phyloP scores from a whole-genome alignment of 1,140 invertebrate genomes.

The Phocides pigmalion region DNA sequence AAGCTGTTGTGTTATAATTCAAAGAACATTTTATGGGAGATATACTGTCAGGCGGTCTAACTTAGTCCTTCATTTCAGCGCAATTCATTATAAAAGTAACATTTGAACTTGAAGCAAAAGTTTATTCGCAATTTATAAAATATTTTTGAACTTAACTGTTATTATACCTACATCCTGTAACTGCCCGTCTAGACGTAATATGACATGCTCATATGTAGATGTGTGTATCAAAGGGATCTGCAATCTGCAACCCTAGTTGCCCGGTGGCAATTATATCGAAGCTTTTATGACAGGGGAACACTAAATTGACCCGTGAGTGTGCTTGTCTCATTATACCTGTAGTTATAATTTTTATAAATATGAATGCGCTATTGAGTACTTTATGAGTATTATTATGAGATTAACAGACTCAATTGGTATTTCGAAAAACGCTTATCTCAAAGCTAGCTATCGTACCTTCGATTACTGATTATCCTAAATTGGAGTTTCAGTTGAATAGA shows the following conservation, averaged over 20 bases:
- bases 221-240: slow-evolving; percentile 13
- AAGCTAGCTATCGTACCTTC: no score
- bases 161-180: neutral
- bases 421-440: no score
- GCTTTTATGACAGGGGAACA: slow-evolving; percentile 12
- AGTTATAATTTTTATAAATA: neutral
- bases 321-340: neutral
- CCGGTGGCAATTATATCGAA: slow-evolving; percentile 16
- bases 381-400: no score
- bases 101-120: neutral
- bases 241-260: slow-evolving; percentile 19
- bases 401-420: no score
- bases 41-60: no score
- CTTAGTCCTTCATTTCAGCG: neutral
- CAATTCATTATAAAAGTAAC: neutral
- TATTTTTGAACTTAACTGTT: neutral
- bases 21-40: no score
- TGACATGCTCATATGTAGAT: neutral
- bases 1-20: no score
- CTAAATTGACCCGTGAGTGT: slow-evolving; percentile 7
- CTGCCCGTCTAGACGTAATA: neutral
- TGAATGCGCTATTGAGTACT: neutral
- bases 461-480: no score
- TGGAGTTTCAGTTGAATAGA: no score
- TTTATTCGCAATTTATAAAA: neutral